Percentiles rank a stretch among this genome's conserved stretches.
These are phyloP conservation scores for Yponomeuta cagnagella DNA, from an alignment of 2,888 invertebrate genomes.

Conservation along the genomic window DNA sequence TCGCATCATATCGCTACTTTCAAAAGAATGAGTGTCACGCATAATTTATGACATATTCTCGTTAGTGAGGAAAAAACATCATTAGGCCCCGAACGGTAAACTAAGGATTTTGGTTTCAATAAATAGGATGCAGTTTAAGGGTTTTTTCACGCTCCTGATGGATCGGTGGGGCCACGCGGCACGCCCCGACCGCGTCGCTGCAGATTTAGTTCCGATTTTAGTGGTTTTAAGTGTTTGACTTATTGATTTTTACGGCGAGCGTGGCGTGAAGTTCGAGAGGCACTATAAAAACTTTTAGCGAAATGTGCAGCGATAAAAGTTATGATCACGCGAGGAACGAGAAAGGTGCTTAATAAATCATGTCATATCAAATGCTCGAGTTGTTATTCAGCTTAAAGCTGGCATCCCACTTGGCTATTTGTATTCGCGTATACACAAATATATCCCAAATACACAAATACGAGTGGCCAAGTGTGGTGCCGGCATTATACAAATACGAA, in stretches of 20 bases:
- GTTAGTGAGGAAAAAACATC: slow-evolving; percentile 42
- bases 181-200: background rate
- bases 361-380: no score
- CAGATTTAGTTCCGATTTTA: slow-evolving; percentile 3
- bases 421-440: no score
- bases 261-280: background rate
- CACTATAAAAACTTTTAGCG: background rate
- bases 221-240: background rate
- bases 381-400: no score
- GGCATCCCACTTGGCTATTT: no score
- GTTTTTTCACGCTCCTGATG: slow-evolving; percentile 12
- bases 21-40: slow-evolving; percentile 43
- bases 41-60: slow-evolving; percentile 58
- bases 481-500: no score
- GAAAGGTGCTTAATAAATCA: background rate
- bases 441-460: no score
- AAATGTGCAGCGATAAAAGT: background rate
- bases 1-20: slow-evolving; percentile 19
- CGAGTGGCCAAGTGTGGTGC: no score
- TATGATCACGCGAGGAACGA: background rate
- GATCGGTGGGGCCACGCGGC: background rate
- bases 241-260: background rate
- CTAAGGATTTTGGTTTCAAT: slow-evolving; percentile 50
- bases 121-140: slow-evolving; percentile 2
- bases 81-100: slow-evolving; percentile 66